Base-by-base conservation (phyloP, 2,888 invertebrate species). In the Latheticus oryzae region DNA sequence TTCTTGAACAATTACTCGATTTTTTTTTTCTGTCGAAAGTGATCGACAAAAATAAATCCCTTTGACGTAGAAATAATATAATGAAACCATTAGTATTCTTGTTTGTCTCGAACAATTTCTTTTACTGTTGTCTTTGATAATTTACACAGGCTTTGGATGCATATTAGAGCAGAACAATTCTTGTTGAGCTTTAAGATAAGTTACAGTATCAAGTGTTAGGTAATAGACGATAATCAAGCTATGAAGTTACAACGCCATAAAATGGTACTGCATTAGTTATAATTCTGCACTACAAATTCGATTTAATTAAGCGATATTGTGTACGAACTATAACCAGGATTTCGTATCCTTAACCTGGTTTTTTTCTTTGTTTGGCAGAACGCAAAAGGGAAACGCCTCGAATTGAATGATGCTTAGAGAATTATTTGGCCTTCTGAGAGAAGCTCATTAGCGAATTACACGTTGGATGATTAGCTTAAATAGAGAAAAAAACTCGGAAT, bases 11-110 rank as follows among this genome's bases (percentile, higher is more conserved):
- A 21, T 45, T 28, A 19, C 30, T 17, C 43, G 30, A 43, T 28
- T 43, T 19, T 26, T 7, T 15, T 16, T 12, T 7, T n/a, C 15
- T 15, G 24, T 35, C 17, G 48, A 48, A 48, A 48, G 47, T 47
- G 23, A 47, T 33, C 15, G 17, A 37, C 23, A 23, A 17, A 11
- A 15, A 38, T 13, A 9, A 30, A 7, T 5, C n/a, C 9, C 7
- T 24, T 8, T 35, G 7, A 17, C 13, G 8, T 19, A 48, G 11
- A 28, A 28, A 28, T 9, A 5, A 1, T 28, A 28, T 4, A 35
- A 33, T 48, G 13, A 48, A 37, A 5, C 16, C 16, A 48, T 48
- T 48, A 16, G 37, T 48, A 48, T 48, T 48, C 48, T 15, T n/a
- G 3, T 5, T n/a, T 37, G 35, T 26, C 37, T 13, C n/a, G 8